Evolutionary conservation across 2,888 invertebrate species (phyloP).

Genomic region (Dioctria rufipes): DNA sequence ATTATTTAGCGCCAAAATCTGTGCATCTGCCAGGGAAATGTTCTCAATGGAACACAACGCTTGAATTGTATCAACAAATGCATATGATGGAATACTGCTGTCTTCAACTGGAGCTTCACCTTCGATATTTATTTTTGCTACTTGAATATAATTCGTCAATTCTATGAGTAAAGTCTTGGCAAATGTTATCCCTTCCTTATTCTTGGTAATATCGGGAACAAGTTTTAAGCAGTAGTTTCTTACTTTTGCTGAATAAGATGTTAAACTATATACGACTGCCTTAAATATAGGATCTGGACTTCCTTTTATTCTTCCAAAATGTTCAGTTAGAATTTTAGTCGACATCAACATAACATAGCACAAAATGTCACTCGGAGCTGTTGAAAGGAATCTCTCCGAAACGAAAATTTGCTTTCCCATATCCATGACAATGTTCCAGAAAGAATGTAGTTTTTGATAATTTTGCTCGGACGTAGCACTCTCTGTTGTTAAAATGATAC

Average conservation of each 20-base stretch:
- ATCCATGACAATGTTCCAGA: conserved; percentile 83
- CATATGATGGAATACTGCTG: conserved; percentile 63
- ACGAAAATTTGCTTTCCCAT: conserved; percentile 85
- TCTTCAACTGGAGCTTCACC: conserved; percentile 63
- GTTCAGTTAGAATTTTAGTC: conserved; percentile 80
- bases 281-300: conserved; percentile 78
- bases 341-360: conserved; percentile 82
- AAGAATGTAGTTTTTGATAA: conserved; percentile 71
- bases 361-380: conserved; percentile 81
- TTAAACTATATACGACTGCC: conserved; percentile 80
- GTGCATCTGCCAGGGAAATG: conserved; percentile 71
- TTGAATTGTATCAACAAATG: conserved; percentile 66
- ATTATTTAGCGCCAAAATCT: conserved; percentile 77
- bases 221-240: conserved; percentile 77
- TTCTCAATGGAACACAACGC: conserved; percentile 65
- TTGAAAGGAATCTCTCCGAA: conserved; percentile 84
- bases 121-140: conserved; percentile 73
- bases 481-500: conserved; percentile 78
- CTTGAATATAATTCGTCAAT: conserved; percentile 78
- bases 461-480: conserved; percentile 71
- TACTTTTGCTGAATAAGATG: conserved; percentile 76
- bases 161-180: conserved; percentile 78
- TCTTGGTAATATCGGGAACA: conserved; percentile 76
- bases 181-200: conserved; percentile 76
- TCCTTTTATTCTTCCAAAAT: conserved; percentile 79